phyloP scores from a whole-genome alignment of 2,888 invertebrate genomes.

The Brenthis daphne region DNA sequence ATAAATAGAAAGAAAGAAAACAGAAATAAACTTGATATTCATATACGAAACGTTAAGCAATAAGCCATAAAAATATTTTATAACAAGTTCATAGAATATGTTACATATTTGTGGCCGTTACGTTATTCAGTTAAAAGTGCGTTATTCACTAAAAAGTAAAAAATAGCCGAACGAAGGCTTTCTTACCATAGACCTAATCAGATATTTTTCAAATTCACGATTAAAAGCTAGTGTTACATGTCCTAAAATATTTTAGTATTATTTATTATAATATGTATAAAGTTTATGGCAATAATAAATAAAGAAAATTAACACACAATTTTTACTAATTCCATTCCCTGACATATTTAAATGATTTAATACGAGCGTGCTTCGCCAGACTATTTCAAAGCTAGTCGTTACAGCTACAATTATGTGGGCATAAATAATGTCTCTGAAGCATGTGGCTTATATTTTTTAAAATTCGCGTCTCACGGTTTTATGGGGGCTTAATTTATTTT shows the following conservation, averaged over 20 bases:
- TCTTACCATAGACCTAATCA: too few species aligned
- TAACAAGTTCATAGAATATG: too few species aligned
- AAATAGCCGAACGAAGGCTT: too few species aligned
- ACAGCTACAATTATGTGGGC: slow-evolving; percentile 33
- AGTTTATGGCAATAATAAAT: background rate
- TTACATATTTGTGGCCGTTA: too few species aligned
- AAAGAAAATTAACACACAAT: slow-evolving; percentile 9
- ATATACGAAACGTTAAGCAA: too few species aligned
- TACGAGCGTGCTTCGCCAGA: slow-evolving; percentile 18
- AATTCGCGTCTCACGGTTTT: slow-evolving; percentile 34
- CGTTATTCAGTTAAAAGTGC: too few species aligned
- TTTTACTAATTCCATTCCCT: slow-evolving; percentile 15
- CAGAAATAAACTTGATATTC: slow-evolving; percentile 12
- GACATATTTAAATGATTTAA: slow-evolving; percentile 30
- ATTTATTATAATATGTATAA: background rate
- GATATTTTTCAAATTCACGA: too few species aligned
- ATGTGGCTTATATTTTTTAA: slow-evolving; percentile 28
- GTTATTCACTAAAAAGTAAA: too few species aligned
- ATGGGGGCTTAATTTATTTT: slow-evolving; percentile 40
- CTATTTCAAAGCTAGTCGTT: slow-evolving; percentile 33
- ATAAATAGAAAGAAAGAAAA: slow-evolving; percentile 1
- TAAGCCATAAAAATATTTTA: too few species aligned
- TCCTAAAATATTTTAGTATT: slow-evolving; percentile 19
- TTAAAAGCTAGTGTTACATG: too few species aligned
- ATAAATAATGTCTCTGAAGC: slow-evolving; percentile 33